Conservation (phyloP, 2,888 invertebrate genomes). For the Drosophila histrio region DNA sequence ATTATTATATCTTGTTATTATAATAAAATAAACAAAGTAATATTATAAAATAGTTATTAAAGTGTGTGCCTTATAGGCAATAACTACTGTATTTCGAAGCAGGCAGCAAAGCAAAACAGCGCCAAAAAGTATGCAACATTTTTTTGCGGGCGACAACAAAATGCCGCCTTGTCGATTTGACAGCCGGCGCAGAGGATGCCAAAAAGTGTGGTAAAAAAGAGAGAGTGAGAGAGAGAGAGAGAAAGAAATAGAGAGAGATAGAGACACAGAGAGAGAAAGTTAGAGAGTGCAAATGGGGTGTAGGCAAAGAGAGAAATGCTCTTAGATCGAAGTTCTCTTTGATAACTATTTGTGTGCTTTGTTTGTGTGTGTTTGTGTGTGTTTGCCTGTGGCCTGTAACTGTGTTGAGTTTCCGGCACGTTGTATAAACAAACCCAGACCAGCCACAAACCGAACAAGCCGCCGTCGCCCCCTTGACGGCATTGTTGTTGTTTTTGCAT, state of each 20-base stretch:
- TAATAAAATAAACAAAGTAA: not conserved
- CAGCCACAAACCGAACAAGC: slow-evolving; percentile 15
- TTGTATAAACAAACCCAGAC: slow-evolving; percentile 75
- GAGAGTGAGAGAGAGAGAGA: not conserved
- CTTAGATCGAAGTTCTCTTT: slow-evolving; percentile 24
- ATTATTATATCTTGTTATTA: too few species aligned
- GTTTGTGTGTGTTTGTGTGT: slow-evolving; percentile 17
- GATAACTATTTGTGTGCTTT: not conserved
- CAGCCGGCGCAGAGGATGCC: slow-evolving; percentile 63
- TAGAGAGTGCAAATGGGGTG: not conserved
- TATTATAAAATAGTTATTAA: not conserved
- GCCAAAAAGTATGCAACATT: slow-evolving; percentile 65
- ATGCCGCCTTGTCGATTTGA: slow-evolving; percentile 35
- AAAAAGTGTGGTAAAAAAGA: slow-evolving; percentile 71
- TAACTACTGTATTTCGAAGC: slow-evolving; percentile 51
- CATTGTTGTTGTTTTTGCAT: slow-evolving; percentile 1
- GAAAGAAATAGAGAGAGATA: not conserved
- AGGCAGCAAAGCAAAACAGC: slow-evolving; percentile 53
- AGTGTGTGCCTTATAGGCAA: not conserved
- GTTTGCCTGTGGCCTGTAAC: slow-evolving; percentile 60
- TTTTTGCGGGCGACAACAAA: slow-evolving; percentile 7
- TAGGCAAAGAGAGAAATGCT: slow-evolving; percentile 7
- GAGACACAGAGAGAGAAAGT: slow-evolving; percentile 13
- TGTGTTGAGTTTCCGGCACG: slow-evolving; percentile 73
- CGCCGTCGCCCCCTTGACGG: not conserved